phyloP scores from a whole-genome alignment of 2,888 invertebrate genomes.

The Cryptophagus acutangulus region DNA sequence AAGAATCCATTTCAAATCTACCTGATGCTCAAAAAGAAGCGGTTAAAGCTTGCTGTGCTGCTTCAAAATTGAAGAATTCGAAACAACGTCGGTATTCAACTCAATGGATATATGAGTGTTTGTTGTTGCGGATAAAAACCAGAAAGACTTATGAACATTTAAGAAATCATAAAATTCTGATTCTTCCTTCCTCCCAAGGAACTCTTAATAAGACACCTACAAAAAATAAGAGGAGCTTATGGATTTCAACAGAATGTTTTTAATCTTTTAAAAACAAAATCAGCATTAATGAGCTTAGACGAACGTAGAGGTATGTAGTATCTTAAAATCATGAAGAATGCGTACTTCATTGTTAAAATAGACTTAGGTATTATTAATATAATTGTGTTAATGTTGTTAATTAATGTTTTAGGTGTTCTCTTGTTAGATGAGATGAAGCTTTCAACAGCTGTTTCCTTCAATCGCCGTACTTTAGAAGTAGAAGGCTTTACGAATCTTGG shows the following conservation, averaged over 20 bases:
- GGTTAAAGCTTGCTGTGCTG: conserved; percentile 4
- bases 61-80: conserved; percentile 4
- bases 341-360: too few relatives aligned
- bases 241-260: conserved; percentile 7
- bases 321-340: too few relatives aligned
- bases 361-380: too few relatives aligned
- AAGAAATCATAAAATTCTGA: not conserved
- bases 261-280: conserved; percentile 8
- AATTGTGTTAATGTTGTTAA: too few relatives aligned
- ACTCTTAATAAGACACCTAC: too few relatives aligned
- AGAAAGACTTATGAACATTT: conserved; percentile 6
- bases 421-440: conserved; percentile 29
- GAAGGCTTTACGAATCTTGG: conserved; percentile 27
- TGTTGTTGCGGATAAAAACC: conserved; percentile 5
- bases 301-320: conserved; percentile 15
- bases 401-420: too few relatives aligned
- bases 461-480: conserved; percentile 17
- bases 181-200: too few relatives aligned
- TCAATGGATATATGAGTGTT: conserved; percentile 8
- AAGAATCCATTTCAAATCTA: not conserved
- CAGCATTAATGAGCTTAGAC: conserved; percentile 1
- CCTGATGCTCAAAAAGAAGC: conserved; percentile 9
- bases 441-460: conserved; percentile 19
- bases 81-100: conserved; percentile 1
- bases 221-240: conserved; percentile 1